A percentile compares a stretch with the other conserved stretches of the same genome.
Conservation (phyloP, 2,113 vertebrate genomes). For the Kobus ellipsiprymnus region DNA sequence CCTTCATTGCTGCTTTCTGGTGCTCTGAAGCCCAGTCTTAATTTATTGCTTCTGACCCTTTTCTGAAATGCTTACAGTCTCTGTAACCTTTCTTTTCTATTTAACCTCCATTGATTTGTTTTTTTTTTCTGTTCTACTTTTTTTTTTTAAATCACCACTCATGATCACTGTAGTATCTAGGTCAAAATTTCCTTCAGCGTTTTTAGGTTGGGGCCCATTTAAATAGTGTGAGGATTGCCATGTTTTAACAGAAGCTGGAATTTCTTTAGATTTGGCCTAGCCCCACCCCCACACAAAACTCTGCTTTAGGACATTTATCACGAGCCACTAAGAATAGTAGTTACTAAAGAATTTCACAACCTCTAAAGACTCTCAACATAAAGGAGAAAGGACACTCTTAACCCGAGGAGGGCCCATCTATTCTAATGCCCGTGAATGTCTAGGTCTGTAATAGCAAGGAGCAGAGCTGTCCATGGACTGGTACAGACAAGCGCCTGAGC, state of each 20-base stretch:
- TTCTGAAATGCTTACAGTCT: neutral
- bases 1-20: neutral
- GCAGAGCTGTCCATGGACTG: neutral
- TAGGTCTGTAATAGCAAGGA: neutral
- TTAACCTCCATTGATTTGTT: neutral
- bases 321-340: neutral
- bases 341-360: neutral
- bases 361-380: neutral
- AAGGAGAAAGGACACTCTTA: neutral
- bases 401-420: neutral
- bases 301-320: neutral
- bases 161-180: constrained; percentile 47
- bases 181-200: neutral
- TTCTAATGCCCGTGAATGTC: neutral
- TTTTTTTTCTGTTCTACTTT: constrained; percentile 20
- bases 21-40: neutral
- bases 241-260: neutral
- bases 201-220: neutral
- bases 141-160: neutral
- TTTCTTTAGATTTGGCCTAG: neutral
- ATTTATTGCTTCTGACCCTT: neutral
- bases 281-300: too few species aligned
- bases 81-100: constrained; percentile 30
- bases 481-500: neutral
- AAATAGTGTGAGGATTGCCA: neutral